A percentile compares a stretch with the other conserved stretches of the same genome.
These are phyloP conservation scores for Lasioglossum villosulum DNA, from an alignment of 2,888 invertebrate genomes.

Conservation along the genomic window DNA sequence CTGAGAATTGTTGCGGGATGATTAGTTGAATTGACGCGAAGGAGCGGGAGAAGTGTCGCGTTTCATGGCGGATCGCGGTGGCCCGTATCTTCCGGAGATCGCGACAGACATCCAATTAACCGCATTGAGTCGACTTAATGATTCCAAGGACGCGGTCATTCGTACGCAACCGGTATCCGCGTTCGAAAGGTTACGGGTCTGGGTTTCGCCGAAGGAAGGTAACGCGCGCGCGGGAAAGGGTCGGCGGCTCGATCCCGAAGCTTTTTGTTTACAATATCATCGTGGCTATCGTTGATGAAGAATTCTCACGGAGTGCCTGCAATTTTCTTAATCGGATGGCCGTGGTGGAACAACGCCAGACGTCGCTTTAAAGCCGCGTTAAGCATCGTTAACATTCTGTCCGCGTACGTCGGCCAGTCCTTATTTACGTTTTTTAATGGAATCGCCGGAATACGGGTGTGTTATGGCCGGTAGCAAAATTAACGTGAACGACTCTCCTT, in stretches of 20 bases:
- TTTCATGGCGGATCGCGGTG: background rate
- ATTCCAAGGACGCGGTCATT: conserved; percentile 47
- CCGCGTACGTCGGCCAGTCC: conserved; percentile 11
- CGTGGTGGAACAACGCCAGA: background rate
- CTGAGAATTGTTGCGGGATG: no score
- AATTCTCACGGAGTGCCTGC: background rate
- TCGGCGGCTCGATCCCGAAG: conserved; percentile 19
- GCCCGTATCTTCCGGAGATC: conserved; percentile 20
- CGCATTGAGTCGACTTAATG: conserved; percentile 20
- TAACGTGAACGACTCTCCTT: conserved; percentile 41
- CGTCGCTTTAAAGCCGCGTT: background rate
- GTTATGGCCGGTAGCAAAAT: conserved; percentile 29
- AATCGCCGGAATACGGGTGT: conserved; percentile 1
- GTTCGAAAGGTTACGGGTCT: conserved; percentile 37
- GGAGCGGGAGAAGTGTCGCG: conserved; percentile 31
- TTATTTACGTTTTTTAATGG: conserved; percentile 25
- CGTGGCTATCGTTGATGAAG: background rate
- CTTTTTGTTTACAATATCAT: background rate
- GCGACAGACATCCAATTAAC: conserved; percentile 36
- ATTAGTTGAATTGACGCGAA: background rate
- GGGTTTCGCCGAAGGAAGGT: conserved; percentile 23
- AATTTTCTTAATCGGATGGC: conserved; percentile 7
- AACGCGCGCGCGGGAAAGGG: conserved; percentile 12
- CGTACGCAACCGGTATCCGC: conserved; percentile 43
- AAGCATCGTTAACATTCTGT: conserved; percentile 41